Evolutionary conservation across 2,797 vertebrate species (phyloP).

Genomic region (Ctenochaetus hawaiiensis): DNA sequence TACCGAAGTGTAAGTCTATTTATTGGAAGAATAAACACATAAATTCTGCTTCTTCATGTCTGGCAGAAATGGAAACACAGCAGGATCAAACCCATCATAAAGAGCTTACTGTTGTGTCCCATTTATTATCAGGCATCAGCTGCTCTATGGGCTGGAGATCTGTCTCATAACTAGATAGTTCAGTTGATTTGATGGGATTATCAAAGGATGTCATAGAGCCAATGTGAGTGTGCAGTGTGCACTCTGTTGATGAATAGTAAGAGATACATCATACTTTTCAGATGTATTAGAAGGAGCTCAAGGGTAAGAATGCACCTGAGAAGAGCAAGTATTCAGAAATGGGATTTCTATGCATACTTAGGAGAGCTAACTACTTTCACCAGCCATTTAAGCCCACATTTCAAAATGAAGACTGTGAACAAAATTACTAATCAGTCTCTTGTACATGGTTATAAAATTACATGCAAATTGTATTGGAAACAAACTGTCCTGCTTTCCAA

Average conservation of each 20-base stretch:
- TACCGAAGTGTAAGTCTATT: background rate
- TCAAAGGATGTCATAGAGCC: conserved; percentile 10
- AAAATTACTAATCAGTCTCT: background rate
- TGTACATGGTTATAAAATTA: background rate
- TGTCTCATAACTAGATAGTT: conserved; percentile 40
- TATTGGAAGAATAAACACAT: background rate
- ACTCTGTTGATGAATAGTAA: conserved; percentile 6
- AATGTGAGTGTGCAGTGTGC: background rate
- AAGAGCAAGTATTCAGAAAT: background rate
- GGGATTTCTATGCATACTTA: background rate
- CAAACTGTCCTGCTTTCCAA: no score
- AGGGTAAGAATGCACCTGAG: no score
- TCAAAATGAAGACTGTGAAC: background rate
- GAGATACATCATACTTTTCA: background rate
- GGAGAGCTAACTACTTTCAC: background rate
- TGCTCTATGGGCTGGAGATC: background rate
- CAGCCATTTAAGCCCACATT: background rate
- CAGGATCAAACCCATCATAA: conserved; percentile 4
- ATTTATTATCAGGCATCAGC: conserved; percentile 36
- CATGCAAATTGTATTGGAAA: background rate
- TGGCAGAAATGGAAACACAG: conserved; percentile 6
- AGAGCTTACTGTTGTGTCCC: conserved; percentile 6
- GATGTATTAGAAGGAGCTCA: background rate
- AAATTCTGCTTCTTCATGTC: conserved; percentile 5
- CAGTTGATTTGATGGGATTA: conserved; percentile 36